Percentiles rank a stretch among this genome's conserved stretches.
These are phyloP conservation scores for Coregonus suidteri DNA, from an alignment of 2,797 vertebrate species.

Conservation along the genomic window DNA sequence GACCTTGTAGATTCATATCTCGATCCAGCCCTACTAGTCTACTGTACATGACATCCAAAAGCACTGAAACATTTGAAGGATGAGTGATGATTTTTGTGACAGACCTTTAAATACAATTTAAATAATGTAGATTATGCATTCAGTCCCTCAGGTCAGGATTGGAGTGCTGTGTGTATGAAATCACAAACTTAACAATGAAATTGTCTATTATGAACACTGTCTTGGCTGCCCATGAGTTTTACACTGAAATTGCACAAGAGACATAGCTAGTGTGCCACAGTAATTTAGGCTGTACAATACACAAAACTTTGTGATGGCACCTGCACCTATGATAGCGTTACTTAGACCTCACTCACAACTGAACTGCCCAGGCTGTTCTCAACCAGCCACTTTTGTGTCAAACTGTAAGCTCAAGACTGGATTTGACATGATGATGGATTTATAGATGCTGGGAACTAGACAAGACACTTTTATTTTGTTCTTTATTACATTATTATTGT, in stretches of 20 bases:
- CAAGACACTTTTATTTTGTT: conserved; percentile 52
- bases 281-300: conserved; percentile 39
- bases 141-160: conserved; percentile 73
- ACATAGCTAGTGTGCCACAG: conserved; percentile 22
- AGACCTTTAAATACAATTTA: conserved; percentile 62
- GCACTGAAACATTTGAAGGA: conserved; percentile 70
- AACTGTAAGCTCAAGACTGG: conserved; percentile 68
- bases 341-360: conserved; percentile 61
- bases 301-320: conserved; percentile 27
- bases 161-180: conserved; percentile 75
- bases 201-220: conserved; percentile 57
- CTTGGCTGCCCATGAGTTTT: conserved; percentile 61
- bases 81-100: conserved; percentile 32
- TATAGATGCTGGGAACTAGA: conserved; percentile 46
- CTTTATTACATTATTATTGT: conserved; percentile 58
- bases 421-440: conserved; percentile 61
- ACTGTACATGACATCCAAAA: conserved; percentile 59
- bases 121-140: conserved; percentile 68
- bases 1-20: conserved; percentile 71
- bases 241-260: conserved; percentile 18
- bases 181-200: conserved; percentile 43
- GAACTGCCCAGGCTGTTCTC: conserved; percentile 56
- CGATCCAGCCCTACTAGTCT: conserved; percentile 80
- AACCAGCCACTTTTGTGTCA: conserved; percentile 64
- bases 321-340: conserved; percentile 29